Base-by-base conservation (phyloP, 2,888 invertebrate genomes). In the Tiphia femorata region DNA sequence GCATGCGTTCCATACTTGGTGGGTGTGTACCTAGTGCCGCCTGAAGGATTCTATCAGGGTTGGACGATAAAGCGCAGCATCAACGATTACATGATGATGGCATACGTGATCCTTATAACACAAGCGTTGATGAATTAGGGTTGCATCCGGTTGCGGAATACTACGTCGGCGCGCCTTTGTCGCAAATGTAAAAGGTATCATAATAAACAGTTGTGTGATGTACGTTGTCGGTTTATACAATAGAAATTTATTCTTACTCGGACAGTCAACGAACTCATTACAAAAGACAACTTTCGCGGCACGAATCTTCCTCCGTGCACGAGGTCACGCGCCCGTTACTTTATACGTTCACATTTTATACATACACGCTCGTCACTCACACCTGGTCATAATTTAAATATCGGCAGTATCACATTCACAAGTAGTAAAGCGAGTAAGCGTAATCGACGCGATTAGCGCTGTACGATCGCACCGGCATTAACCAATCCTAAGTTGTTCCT, bases 51-150 rank as follows among this genome's bases (percentile, higher is more conserved):
- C 46, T 65, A 68, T 48, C 64, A 58, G 10, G 67, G 64, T 3
- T 76, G 76, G 76, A 73, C 76, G 0, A 52, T 67, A 2, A 29
- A 44, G 3, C 55, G 68, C 16, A 57, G 64, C 2, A 64, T 78
- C 14, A 73, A 73, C 30, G 72, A 79, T 66, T 79, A 79, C 55
- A 58, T 68, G 59, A 76, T 76, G 70, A 54, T 73, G 19, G 61
- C 56, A 10, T 67, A 77, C 38, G 43, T 72, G 12, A 62, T 76
- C 37, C 49, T 75, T 16, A 73, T 73, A 51, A 64, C 73, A 0
- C 75, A 77, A 60, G 77, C 74, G 8, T 3, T 3, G 14, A 30
- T 30, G 3, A n/a, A 30, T 30, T 30, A 12, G 10, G 3, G 14
- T 30, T 3, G 30, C 10, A 27, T 7, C 27, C 10, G 27, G 10